A percentile compares a stretch with the other conserved stretches of the same genome.
Conservation (phyloP, 2,113 vertebrate genomes). For the Cyanoramphus novaezelandiae region DNA sequence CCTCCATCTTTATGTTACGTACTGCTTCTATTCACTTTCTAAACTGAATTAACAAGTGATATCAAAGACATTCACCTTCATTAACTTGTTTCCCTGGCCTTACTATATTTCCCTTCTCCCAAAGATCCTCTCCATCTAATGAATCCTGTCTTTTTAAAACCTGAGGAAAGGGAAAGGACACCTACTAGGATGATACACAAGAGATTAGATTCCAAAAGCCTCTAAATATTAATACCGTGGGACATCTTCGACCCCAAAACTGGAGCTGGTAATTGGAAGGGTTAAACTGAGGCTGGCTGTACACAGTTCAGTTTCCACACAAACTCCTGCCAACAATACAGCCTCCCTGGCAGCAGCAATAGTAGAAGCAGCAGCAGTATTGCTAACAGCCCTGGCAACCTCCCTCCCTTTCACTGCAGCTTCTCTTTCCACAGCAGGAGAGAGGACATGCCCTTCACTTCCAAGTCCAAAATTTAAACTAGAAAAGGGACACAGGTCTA, state of each 20-base stretch:
- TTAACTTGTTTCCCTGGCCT: neutral
- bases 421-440: neutral
- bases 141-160: neutral
- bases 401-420: neutral
- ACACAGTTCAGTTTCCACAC: neutral
- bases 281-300: neutral
- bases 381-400: neutral
- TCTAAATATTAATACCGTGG: neutral
- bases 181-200: neutral
- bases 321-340: neutral
- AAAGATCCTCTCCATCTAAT: neutral
- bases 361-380: neutral
- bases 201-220: neutral
- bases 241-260: neutral
- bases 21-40: neutral
- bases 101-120: neutral
- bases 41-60: neutral
- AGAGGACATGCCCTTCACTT: neutral
- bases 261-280: neutral
- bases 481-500: neutral
- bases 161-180: neutral
- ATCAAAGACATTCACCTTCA: neutral
- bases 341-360: neutral
- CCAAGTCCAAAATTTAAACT: neutral
- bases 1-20: neutral